phyloP scores from a whole-genome alignment of 1,140 invertebrate genomes.

The Lordiphosa stackelbergi region DNA sequence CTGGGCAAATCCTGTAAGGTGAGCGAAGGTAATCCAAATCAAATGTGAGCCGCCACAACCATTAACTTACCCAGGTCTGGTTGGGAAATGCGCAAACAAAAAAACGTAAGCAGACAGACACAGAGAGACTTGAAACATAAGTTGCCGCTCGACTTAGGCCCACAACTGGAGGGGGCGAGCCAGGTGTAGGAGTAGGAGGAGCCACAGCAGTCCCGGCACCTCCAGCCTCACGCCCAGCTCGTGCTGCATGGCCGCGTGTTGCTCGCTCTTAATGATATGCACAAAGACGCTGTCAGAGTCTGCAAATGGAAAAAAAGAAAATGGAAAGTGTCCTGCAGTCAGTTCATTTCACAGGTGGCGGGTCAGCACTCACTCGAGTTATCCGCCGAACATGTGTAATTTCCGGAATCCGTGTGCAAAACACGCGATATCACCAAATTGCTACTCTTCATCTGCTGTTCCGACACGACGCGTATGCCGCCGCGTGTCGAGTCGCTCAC shows the following conservation, averaged over 20 bases:
- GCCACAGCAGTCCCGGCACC: slow-evolving; percentile 48
- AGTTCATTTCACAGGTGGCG: slow-evolving; percentile 1
- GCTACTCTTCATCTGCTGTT: slow-evolving; percentile 90
- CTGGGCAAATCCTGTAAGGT: slow-evolving; percentile 12
- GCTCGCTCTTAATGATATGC: slow-evolving; percentile 80
- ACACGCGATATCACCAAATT: slow-evolving; percentile 89
- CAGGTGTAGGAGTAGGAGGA: slow-evolving; percentile 35
- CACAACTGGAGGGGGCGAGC: slow-evolving; percentile 4
- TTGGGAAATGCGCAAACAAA: background rate
- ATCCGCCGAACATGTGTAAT: slow-evolving; percentile 90
- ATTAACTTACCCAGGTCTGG: slow-evolving; percentile 19
- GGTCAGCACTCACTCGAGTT: slow-evolving; percentile 79
- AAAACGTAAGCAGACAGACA: slow-evolving; percentile 10
- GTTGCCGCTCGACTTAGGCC: slow-evolving; percentile 49
- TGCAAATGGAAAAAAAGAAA: slow-evolving; percentile 24
- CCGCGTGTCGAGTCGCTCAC: slow-evolving; percentile 92
- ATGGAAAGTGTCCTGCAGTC: slow-evolving; percentile 4
- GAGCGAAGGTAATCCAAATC: slow-evolving; percentile 8
- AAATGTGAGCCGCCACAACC: slow-evolving; percentile 4
- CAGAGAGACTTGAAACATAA: slow-evolving; percentile 64
- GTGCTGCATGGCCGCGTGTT: slow-evolving; percentile 82
- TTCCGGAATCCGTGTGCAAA: slow-evolving; percentile 87
- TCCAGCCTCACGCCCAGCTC: slow-evolving; percentile 57
- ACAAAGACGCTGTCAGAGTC: slow-evolving; percentile 79
- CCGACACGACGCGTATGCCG: slow-evolving; percentile 91